A percentile compares a stretch with the other conserved stretches of the same genome.
Evolutionary conservation across 2,113 vertebrate genomes (phyloP).

Genomic region (Sakesphorus luctuosus): DNA sequence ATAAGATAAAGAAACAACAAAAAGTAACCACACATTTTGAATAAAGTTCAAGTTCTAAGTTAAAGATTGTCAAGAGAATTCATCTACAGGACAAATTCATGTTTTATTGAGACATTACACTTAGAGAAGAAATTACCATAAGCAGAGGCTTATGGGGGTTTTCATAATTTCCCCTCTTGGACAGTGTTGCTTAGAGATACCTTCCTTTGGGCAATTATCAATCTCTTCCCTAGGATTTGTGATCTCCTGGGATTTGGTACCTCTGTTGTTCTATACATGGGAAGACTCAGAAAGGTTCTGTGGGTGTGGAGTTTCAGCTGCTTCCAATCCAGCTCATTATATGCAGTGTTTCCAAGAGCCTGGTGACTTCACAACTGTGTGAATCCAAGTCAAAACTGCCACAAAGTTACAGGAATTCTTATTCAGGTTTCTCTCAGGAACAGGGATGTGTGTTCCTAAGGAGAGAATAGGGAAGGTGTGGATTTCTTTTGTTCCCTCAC

Average conservation of each 20-base stretch:
- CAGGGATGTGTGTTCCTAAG: background rate
- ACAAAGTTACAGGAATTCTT: background rate
- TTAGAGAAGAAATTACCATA: background rate
- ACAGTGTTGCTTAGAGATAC: background rate
- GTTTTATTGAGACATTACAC: background rate
- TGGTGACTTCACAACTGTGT: background rate
- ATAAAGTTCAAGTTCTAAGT: background rate
- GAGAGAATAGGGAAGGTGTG: background rate
- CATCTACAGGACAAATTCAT: background rate
- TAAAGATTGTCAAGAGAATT: background rate
- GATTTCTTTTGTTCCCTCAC: background rate
- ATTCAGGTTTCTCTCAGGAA: background rate
- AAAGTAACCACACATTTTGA: background rate
- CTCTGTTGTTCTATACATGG: accelerated
- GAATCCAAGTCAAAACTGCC: background rate
- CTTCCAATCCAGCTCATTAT: background rate
- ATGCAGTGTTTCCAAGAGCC: background rate
- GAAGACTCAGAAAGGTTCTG: background rate
- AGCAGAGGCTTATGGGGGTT: accelerated
- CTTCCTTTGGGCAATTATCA: background rate
- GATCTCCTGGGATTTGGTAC: background rate
- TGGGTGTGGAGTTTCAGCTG: background rate
- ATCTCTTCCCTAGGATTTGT: background rate
- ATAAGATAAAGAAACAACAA: background rate
- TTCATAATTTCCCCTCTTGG: background rate